Base-by-base conservation (phyloP, 2,888 invertebrate species). In the Icerya purchasi region DNA sequence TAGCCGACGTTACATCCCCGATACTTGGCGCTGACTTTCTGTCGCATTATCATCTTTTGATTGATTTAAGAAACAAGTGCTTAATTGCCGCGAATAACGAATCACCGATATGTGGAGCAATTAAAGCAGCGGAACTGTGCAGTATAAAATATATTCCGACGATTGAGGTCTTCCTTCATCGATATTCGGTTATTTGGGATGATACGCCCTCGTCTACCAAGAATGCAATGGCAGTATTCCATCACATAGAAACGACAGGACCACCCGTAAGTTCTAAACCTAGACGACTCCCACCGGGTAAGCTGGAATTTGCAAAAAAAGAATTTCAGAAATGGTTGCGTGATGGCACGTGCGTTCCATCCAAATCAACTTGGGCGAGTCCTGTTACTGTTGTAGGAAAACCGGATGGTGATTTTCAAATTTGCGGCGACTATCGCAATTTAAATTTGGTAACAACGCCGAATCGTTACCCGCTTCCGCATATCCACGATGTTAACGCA, bases 11-110 rank as follows among this genome's bases (percentile, higher is more conserved):
- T 2, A 18, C 50, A 1, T 21, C 3, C 0, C 49, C 57, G 0
- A 62, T 62, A 3, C 59, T 59, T 18, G 62, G 62, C 10, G 57
- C 61, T 3, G 61, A 62, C 52, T 59, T 59, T 36, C 21, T 61
- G 20, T 25, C 25, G 1, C 56, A 61, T 56, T 57, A 50, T 49
- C 50, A 53, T 3, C 22, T 62, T 2, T 10, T 61, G 21, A 2
- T 18, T 19, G 22, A 21, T 21, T 18, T 54, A 18, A 18, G 5
- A 22, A 54, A 54, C 20, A 18, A 21, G 22, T 21, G 22, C 18
- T 54, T 2, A 54, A 21, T 18, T 18, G 14, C 3, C 18, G 3
- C 14, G 22, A 18, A 14, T 21, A 18, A 10, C 22, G 14, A 22
- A 20, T 20, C 14, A 20, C 3, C 22, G n/a, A n/a, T n/a, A n/a